A percentile compares a stretch with the other conserved stretches of the same genome.
These are phyloP conservation scores for Sisyra terminalis DNA, from an alignment of 2,888 invertebrate species.

Conservation along the genomic window DNA sequence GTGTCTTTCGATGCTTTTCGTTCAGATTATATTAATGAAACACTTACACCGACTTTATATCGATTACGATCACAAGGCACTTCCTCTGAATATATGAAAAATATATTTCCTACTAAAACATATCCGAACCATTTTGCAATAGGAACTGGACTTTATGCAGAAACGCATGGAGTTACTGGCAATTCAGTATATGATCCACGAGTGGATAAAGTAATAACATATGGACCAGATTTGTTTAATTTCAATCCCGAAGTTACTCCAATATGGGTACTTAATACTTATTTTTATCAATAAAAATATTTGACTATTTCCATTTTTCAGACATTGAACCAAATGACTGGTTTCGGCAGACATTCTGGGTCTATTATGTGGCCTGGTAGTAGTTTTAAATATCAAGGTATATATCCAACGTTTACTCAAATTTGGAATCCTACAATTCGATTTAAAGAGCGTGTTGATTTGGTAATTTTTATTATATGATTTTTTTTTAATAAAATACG, in stretches of 20 bases:
- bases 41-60: conserved; percentile 38
- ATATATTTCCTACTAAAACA: conserved; percentile 53
- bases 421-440: conserved; percentile 26
- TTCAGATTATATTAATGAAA: conserved; percentile 43
- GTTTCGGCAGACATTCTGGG: conserved; percentile 36
- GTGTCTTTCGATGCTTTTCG: conserved; percentile 57
- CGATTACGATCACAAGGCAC: conserved; percentile 36
- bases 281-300: not conserved
- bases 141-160: conserved; percentile 49
- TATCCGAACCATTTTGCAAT: conserved; percentile 60
- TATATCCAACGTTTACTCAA: conserved; percentile 27
- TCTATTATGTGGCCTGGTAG: conserved; percentile 57
- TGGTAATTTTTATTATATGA: conserved; percentile 16
- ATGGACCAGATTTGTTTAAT: conserved; percentile 32
- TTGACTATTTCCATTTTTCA: too few relatives aligned
- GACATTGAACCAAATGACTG: conserved; percentile 37
- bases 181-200: conserved; percentile 39
- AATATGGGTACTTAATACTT: conserved; percentile 32
- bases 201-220: conserved; percentile 18
- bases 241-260: conserved; percentile 35
- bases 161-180: conserved; percentile 50
- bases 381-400: conserved; percentile 31
- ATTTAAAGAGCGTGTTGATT: conserved; percentile 37
- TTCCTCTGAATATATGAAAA: conserved; percentile 36
- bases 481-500: not conserved